phyloP scores from a whole-genome alignment of 2,113 vertebrate species.

The Hoplias malabaricus region DNA sequence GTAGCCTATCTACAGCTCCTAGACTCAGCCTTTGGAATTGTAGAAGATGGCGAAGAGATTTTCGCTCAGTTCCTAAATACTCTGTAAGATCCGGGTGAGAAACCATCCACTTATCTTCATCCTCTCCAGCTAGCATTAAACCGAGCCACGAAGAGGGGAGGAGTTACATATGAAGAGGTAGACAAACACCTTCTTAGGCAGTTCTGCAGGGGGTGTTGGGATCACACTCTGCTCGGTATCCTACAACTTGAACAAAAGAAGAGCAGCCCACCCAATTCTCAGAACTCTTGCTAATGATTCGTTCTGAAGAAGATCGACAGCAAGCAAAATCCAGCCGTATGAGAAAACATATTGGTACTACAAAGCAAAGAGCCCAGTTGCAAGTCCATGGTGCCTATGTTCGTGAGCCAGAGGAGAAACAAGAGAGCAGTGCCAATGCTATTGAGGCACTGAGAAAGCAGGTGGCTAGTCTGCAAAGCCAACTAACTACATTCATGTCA shows the following conservation, averaged over 20 bases:
- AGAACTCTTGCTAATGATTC: neutral
- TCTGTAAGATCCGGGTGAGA: slow-evolving; percentile 27
- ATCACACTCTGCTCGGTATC: neutral
- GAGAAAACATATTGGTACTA: neutral
- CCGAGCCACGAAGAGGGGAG: neutral
- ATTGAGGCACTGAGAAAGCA: slow-evolving; percentile 14
- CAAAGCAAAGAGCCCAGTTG: neutral
- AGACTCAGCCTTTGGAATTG: slow-evolving; percentile 17
- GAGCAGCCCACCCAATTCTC: neutral
- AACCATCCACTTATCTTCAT: slow-evolving; percentile 7
- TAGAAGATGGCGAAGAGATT: slow-evolving; percentile 20
- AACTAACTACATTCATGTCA: slow-evolving; percentile 5
- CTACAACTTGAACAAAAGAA: neutral
- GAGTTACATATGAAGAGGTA: neutral
- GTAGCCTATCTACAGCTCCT: slow-evolving; percentile 13
- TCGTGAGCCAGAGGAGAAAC: neutral
- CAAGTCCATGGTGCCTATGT: neutral
- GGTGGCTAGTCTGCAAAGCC: slow-evolving; percentile 16
- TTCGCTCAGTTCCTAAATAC: slow-evolving; percentile 20
- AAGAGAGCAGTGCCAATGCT: neutral
- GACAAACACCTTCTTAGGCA: neutral
- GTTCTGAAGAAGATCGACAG: neutral
- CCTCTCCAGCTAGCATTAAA: neutral
- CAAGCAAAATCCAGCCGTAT: neutral
- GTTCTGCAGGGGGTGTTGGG: neutral